Evolutionary conservation across 2,113 vertebrate genomes (phyloP).

Genomic region (Catharus fuscescens): DNA sequence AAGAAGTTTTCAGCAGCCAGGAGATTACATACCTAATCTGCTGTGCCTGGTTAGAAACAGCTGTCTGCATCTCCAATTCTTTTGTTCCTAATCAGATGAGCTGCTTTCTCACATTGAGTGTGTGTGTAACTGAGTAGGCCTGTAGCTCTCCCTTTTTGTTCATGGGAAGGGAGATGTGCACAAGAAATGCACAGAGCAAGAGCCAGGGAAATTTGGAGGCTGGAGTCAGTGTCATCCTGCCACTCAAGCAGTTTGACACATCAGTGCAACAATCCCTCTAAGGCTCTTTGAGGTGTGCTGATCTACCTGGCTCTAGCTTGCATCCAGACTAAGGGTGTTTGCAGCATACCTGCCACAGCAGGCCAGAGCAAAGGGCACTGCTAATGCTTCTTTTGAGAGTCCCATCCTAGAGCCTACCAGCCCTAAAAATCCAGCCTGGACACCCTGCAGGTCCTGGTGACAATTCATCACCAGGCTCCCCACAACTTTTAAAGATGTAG

Average conservation of each 20-base stretch:
- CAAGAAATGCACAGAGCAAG: not conserved
- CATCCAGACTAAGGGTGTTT: not conserved
- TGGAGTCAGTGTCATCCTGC: not conserved
- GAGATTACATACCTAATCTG: not conserved
- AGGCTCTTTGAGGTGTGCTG: rapidly evolving
- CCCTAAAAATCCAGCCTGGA: not conserved
- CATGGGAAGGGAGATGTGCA: not conserved
- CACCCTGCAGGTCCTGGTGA: not conserved
- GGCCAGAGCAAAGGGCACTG: not conserved
- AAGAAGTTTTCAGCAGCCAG: not conserved
- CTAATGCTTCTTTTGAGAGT: not conserved
- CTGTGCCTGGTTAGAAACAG: rapidly evolving
- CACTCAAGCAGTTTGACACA: rapidly evolving
- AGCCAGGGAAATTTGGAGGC: not conserved
- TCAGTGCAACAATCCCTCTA: not conserved
- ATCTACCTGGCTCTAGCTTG: not conserved
- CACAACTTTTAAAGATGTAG: not conserved
- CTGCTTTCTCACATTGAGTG: not conserved
- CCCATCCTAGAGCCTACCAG: not conserved
- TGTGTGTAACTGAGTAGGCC: not conserved
- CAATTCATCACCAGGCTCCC: not conserved
- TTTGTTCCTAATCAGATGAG: not conserved
- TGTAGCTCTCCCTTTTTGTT: not conserved
- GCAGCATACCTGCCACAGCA: not conserved
- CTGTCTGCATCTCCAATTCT: not conserved